Evolutionary conservation across 2,888 invertebrate genomes (phyloP), one percentile per base, ranked within the genome.

Genomic region (Melieria picta): DNA sequence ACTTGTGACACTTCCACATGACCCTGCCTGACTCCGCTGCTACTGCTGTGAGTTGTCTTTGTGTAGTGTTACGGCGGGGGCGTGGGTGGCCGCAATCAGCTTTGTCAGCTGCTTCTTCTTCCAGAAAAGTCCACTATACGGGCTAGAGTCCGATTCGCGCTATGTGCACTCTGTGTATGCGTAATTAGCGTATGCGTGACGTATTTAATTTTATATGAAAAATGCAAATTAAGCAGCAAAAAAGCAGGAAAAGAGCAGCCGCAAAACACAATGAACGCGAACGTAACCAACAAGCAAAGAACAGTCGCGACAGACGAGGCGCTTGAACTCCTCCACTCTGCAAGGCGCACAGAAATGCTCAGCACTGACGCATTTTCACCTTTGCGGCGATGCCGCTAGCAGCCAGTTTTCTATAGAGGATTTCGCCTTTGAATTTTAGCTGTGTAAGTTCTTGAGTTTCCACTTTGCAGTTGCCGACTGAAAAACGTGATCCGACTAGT

Each of bases 1-100:
- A 93, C 88, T 93, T 93, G 87, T 93, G 93, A 88, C 93, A 93
- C 89, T 92, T 93, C 93, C 93, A 93, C 93, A 93, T 93, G 46
- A 45, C 75, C 43, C 30, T 45, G 30, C 16, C 42, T 30, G 30
- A 30, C 30, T 30, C 30, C 55, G 66, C 45, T 63, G 61, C 61
- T 56, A 42, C 50, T 60, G 61, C 5, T 45, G 11, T 7, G 10
- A 45, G 46, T 50, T 10, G 50, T 50, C 11, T 10, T 50, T 50
- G 30, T 30, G 30, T 30, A 30, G 2, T 30, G 30, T 30, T 30
- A 11, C 50, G 50, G 7, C 11, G 7, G 50, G 13, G 13, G 52
- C 10, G 52, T 11, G 52, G 52, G 52, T 13, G 52, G 52, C 1
- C 52, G 52, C 11, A 5, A 13, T 52, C 52, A 30, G 30, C 30